phyloP scores from a whole-genome alignment of 2,797 vertebrate species.

The Gadopsis marmoratus region DNA sequence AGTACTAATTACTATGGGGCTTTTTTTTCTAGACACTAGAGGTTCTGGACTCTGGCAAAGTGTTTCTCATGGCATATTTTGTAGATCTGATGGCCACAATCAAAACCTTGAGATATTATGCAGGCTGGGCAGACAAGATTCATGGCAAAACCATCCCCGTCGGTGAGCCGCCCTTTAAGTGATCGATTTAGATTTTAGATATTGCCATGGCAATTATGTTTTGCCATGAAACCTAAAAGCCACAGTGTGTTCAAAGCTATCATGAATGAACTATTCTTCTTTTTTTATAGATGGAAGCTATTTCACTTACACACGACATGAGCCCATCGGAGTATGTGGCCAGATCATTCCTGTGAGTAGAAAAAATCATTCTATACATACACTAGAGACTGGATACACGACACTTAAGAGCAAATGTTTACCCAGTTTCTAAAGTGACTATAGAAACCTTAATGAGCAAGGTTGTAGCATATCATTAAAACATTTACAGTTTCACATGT shows the following conservation, averaged over 20 bases:
- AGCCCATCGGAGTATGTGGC: constrained; percentile 92
- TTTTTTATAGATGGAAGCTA: constrained; percentile 87
- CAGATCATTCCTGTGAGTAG: constrained; percentile 93
- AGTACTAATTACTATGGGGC: neutral
- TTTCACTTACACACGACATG: constrained; percentile 91
- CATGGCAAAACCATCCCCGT: constrained; percentile 90
- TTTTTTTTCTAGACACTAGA: constrained; percentile 86
- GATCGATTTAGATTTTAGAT: neutral
- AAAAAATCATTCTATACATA: constrained; percentile 7
- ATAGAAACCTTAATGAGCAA: neutral
- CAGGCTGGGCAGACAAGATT: constrained; percentile 93
- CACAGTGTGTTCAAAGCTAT: neutral
- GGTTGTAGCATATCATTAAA: neutral
- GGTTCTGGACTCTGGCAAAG: constrained; percentile 88
- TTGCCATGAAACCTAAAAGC: neutral
- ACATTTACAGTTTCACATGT: too few species aligned
- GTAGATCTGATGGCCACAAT: constrained; percentile 89
- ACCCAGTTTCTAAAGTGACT: neutral
- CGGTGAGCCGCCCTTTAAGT: constrained; percentile 77
- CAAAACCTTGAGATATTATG: constrained; percentile 89
- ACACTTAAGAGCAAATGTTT: neutral
- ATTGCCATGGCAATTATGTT: neutral
- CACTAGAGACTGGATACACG: neutral
- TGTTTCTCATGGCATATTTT: constrained; percentile 87
- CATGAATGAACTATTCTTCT: constrained; percentile 15